Percentiles rank a stretch among this genome's conserved stretches.
Conservation (phyloP, 2,888 invertebrate species). For the Saturnia japonica region DNA sequence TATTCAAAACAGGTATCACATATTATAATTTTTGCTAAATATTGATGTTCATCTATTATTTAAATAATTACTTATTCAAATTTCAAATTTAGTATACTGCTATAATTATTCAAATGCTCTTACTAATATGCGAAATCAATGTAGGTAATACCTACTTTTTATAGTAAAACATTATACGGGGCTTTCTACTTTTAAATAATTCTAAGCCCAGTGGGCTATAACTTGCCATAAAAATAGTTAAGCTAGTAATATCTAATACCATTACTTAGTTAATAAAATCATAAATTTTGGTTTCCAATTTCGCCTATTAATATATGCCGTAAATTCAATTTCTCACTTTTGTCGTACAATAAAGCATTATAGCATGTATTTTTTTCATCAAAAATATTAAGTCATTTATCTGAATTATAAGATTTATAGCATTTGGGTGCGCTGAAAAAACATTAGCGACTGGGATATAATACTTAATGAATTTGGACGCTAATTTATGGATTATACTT, state of each 20-base stretch:
- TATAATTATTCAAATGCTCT: background rate
- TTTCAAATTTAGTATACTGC: background rate
- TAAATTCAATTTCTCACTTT: background rate
- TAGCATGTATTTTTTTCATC: background rate
- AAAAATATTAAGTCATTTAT: background rate
- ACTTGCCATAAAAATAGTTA: background rate
- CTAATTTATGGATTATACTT: background rate
- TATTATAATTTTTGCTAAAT: background rate
- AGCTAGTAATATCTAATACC: background rate
- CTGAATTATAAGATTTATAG: background rate
- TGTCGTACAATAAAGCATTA: background rate
- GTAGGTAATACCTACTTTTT: background rate
- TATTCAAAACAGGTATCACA: background rate
- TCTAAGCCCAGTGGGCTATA: background rate
- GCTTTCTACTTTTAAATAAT: background rate
- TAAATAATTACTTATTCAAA: conserved; percentile 1
- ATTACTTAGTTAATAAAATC: background rate
- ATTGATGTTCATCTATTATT: background rate
- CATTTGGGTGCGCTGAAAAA: background rate
- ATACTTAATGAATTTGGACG: background rate
- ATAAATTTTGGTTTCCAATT: background rate
- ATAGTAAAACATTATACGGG: background rate
- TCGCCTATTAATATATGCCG: too few species aligned
- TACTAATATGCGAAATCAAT: background rate
- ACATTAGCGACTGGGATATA: background rate